Base-by-base conservation (phyloP, 2,888 invertebrate genomes). In the Netelia inedita region DNA sequence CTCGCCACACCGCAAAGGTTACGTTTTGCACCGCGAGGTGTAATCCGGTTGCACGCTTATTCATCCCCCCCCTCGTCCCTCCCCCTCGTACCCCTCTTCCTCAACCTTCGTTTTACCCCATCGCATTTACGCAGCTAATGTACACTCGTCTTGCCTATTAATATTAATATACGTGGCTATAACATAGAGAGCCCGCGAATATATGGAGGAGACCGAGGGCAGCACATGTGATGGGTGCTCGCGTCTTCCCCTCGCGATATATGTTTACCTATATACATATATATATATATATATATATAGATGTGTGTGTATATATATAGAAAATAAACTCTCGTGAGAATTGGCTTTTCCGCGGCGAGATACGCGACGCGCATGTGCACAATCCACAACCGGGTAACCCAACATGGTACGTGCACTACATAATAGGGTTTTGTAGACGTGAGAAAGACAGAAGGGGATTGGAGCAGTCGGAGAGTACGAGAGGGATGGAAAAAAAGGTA, bases 311-410 rank as follows among this genome's bases (percentile, higher is more conserved):
- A 65, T 50, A 68, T 35, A 35, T 57, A 63, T 41, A 68, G 78
- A 85, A 85, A 85, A 85, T 85, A 82, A 85, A 85, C 76, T 79
- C 83, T 59, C 85, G 83, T 85, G 85, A 74, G 83, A 85, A 85
- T 80, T 55, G 61, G 76, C 57, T 61, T 73, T 76, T 53, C 46
- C 69, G 59, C 35, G 76, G 41, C 59, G 23, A 46, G 63, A 72
- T 84, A 68, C 21, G 41, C 53, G 21, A 21, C 68, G 57, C 9
- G 35, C 41, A 35, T 75, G 19, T 50, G n/a, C 63, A 46, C 14
- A 46, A 46, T 46, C 8, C 46, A 46, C 61, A 78, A 80, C 84
- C 84, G 85, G 65, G 82, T 79, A 75, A 79, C 75, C 82, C 74
- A 82, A 79, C 74, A 73, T 78, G 59, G 43, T 57, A 8, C 23